phyloP scores from a whole-genome alignment of 2,888 invertebrate species.

The Chymomyza amoena region DNA sequence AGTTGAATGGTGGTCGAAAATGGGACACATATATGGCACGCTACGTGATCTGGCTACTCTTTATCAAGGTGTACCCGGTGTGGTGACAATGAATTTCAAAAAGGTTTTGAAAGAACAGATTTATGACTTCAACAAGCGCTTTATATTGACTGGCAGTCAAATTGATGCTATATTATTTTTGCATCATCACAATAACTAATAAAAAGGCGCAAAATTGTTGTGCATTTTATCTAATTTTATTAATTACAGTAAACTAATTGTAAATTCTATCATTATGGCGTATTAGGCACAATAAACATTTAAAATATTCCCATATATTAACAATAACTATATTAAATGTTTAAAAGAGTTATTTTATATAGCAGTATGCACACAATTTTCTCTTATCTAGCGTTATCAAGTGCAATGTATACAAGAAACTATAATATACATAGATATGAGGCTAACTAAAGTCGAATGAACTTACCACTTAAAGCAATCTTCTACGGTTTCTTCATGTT shows the following conservation, averaged over 20 bases:
- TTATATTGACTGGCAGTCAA: constrained; percentile 71
- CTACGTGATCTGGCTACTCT: constrained; percentile 68
- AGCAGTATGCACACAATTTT: no score
- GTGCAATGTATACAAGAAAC: no score
- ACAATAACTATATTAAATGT: neutral
- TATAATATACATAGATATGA: no score
- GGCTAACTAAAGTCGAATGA: no score
- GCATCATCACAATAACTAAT: constrained; percentile 58
- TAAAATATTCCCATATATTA: constrained; percentile 18
- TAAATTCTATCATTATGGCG: constrained; percentile 28
- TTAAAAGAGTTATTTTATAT: neutral
- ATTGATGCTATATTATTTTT: constrained; percentile 75
- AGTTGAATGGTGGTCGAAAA: constrained; percentile 76
- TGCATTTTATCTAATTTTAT: neutral
- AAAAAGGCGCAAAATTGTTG: constrained; percentile 27
- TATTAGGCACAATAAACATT: constrained; percentile 11
- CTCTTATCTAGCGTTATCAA: no score
- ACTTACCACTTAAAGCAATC: no score
- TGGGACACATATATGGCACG: constrained; percentile 73
- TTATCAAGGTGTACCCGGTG: constrained; percentile 76
- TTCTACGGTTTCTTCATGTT: no score
- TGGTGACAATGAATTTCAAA: constrained; percentile 73
- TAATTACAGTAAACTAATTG: neutral
- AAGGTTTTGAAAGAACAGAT: constrained; percentile 73
- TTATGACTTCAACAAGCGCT: constrained; percentile 69